Evolutionary conservation across 2,797 vertebrate species (phyloP).

Genomic region (Menidia menidia): DNA sequence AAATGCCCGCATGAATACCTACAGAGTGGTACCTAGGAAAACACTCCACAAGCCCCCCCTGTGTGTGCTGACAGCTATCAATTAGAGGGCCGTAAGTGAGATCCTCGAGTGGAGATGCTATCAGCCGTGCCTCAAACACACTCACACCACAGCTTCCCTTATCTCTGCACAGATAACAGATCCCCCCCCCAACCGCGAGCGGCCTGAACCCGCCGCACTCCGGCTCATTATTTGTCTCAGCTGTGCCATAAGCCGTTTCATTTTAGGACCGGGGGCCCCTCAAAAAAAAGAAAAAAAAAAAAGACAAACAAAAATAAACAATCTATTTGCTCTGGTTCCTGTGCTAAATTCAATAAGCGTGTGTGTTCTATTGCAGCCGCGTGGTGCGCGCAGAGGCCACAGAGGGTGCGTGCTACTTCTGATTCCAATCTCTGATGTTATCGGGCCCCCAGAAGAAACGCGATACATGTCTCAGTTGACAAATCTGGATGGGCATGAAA

Average conservation of each 20-base stretch:
- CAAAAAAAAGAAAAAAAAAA: conserved; percentile 31
- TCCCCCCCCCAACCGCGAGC: conserved; percentile 72
- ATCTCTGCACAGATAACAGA: conserved; percentile 81
- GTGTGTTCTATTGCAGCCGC: conserved; percentile 64
- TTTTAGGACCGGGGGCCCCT: conserved; percentile 53
- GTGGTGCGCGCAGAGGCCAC: conserved; percentile 57
- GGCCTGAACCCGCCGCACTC: conserved; percentile 61
- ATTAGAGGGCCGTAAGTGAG: conserved; percentile 83
- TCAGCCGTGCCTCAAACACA: conserved; percentile 79
- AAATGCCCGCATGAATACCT: conserved; percentile 61
- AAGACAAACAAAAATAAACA: conserved; percentile 38
- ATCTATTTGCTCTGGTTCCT: conserved; percentile 75
- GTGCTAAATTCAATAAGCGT: conserved; percentile 80
- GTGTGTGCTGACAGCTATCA: conserved; percentile 80
- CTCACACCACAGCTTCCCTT: conserved; percentile 84
- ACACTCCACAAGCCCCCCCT: conserved; percentile 52
- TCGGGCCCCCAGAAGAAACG: conserved; percentile 66
- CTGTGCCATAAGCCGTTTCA: conserved; percentile 51
- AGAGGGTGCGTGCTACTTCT: conserved; percentile 60
- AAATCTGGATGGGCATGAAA: conserved; percentile 73
- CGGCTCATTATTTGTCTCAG: conserved; percentile 35
- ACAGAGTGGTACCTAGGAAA: conserved; percentile 61
- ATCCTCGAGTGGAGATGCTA: conserved; percentile 85
- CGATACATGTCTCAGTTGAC: conserved; percentile 69
- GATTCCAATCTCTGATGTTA: conserved; percentile 78